A percentile compares a stretch with the other conserved stretches of the same genome.
phyloP scores from a whole-genome alignment of 2,888 invertebrate genomes.

The Lochmaea capreae region DNA sequence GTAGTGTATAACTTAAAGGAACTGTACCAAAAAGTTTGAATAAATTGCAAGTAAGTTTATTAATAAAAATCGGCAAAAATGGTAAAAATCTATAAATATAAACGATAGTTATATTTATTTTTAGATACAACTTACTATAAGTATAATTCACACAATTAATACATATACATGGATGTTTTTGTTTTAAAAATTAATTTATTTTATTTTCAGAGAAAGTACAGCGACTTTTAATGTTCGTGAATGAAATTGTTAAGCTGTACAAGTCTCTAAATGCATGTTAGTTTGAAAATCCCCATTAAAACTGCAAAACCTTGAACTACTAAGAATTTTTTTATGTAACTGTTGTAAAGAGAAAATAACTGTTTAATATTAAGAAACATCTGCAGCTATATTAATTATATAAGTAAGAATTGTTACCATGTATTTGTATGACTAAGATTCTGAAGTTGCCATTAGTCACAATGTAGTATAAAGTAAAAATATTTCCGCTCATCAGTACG shows the following conservation, averaged over 20 bases:
- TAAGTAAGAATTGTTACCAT: neutral
- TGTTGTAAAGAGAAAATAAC: neutral
- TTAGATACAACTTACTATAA: too few relatives aligned
- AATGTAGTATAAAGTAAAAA: neutral
- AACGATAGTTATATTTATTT: too few relatives aligned
- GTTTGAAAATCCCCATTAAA: neutral
- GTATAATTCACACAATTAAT: too few relatives aligned
- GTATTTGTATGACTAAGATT: slow-evolving; percentile 3
- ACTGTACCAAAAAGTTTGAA: too few relatives aligned
- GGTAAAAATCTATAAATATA: too few relatives aligned
- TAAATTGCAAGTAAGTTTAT: too few relatives aligned
- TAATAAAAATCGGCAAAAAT: too few relatives aligned
- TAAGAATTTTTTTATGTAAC: neutral
- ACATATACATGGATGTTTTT: too few relatives aligned
- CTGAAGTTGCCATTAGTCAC: neutral
- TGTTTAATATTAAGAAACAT: neutral
- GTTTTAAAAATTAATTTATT: too few relatives aligned
- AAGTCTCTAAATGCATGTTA: neutral
- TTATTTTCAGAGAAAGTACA: too few relatives aligned
- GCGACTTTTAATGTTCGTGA: neutral
- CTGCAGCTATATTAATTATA: neutral
- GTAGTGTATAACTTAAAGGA: too few relatives aligned
- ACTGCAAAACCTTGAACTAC: neutral
- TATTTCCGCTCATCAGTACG: neutral
- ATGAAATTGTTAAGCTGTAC: neutral